Percentiles rank a stretch among this genome's conserved stretches.
Evolutionary conservation across 2,113 vertebrate species (phyloP).

Genomic region (Nanorana parkeri): DNA sequence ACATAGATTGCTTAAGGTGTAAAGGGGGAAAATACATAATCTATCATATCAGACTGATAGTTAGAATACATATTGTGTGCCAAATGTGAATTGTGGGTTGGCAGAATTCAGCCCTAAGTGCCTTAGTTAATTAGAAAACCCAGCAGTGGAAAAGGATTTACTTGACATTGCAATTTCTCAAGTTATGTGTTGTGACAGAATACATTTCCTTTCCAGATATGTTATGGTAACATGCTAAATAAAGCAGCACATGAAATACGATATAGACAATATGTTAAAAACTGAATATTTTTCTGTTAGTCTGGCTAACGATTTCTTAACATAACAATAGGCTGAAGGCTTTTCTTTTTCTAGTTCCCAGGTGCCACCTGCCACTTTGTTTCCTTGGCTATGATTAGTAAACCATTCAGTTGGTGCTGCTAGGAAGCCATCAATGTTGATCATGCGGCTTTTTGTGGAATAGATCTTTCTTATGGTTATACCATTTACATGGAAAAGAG

Average conservation of each 20-base stretch:
- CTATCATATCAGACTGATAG: slow-evolving; percentile 26
- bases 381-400: too few relatives aligned
- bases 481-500: too few relatives aligned
- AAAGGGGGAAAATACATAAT: not conserved
- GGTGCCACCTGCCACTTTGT: too few relatives aligned
- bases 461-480: too few relatives aligned
- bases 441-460: too few relatives aligned
- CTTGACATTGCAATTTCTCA: slow-evolving; percentile 9
- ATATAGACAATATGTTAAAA: slow-evolving; percentile 2
- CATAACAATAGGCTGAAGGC: not conserved
- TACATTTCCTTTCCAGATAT: slow-evolving; percentile 13
- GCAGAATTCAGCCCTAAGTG: slow-evolving; percentile 21
- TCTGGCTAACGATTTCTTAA: not conserved
- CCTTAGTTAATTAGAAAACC: slow-evolving; percentile 34
- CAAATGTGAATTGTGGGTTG: slow-evolving; percentile 22
- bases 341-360: not conserved
- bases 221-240: slow-evolving; percentile 2
- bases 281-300: not conserved
- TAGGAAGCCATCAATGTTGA: too few relatives aligned
- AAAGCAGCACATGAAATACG: slow-evolving; percentile 1
- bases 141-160: slow-evolving; percentile 22
- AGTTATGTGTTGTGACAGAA: slow-evolving; percentile 15
- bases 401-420: too few relatives aligned
- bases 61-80: not conserved
- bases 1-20: not conserved